These are phyloP conservation scores for Parus major DNA, from an alignment of 2,113 vertebrate species.

Conservation along the genomic window DNA sequence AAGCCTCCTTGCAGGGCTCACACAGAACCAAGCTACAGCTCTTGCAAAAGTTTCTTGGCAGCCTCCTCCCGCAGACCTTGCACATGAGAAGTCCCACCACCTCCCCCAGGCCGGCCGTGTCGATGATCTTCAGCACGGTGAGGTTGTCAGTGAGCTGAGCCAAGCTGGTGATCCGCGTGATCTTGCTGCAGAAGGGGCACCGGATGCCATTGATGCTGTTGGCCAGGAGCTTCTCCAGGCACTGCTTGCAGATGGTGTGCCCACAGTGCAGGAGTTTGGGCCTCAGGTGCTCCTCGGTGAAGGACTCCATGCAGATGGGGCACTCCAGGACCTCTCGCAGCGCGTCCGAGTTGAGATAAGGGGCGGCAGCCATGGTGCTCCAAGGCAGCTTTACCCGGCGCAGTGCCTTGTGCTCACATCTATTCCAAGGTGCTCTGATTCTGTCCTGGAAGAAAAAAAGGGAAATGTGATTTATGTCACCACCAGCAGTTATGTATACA, in stretches of 20 bases:
- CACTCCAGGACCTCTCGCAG: conserved; percentile 95
- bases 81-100: conserved; percentile 88
- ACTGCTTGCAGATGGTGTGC: conserved; percentile 93
- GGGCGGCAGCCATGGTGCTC: conserved; percentile 81
- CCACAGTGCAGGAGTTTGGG: conserved; percentile 96
- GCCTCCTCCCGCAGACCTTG: conserved; percentile 84
- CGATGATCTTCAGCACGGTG: conserved; percentile 94
- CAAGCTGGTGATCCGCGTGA: conserved; percentile 90
- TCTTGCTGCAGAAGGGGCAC: conserved; percentile 96
- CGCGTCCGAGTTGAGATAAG: conserved; percentile 87
- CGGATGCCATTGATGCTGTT: conserved; percentile 95
- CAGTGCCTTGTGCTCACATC: not conserved
- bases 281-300: conserved; percentile 88
- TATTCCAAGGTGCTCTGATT: conserved; percentile 39
- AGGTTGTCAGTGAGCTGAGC: conserved; percentile 93
- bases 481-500: conserved; percentile 2
- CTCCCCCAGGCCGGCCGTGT: conserved; percentile 84
- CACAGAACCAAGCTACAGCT: conserved; percentile 86
- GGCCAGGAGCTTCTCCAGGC: conserved; percentile 93
- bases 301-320: conserved; percentile 96
- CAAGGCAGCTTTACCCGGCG: not conserved
- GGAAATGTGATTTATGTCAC: conserved; percentile 46
- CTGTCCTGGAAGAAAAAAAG: conserved; percentile 51
- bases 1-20: conserved; percentile 83
- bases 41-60: conserved; percentile 90